Evolutionary conservation across 2,888 invertebrate species (phyloP).

Genomic region (Apamea monoglypha): DNA sequence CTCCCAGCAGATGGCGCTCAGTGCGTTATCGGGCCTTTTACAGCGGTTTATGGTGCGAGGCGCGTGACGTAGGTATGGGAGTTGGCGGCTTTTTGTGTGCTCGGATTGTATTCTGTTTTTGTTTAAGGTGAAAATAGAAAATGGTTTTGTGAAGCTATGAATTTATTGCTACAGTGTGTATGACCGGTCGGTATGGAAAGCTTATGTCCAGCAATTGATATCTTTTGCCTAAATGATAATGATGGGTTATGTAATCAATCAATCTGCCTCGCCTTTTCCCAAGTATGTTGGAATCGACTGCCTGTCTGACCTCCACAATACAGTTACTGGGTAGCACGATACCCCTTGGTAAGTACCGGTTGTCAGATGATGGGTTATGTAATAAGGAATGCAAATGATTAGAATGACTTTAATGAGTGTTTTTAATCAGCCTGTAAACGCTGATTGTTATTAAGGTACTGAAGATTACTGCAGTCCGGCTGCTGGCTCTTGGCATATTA

Average conservation of each 20-base stretch:
- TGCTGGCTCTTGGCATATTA: neutral
- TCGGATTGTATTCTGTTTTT: neutral
- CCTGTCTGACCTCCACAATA: neutral
- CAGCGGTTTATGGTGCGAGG: constrained; percentile 4
- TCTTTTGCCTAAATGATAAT: neutral
- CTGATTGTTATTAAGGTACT: neutral
- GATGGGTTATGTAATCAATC: neutral
- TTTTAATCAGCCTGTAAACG: neutral
- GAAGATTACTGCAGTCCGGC: neutral
- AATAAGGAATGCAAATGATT: neutral
- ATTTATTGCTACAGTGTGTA: neutral
- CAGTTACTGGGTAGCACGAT: neutral
- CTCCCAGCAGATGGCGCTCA: constrained; percentile 41
- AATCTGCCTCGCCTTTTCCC: neutral
- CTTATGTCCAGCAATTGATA: neutral
- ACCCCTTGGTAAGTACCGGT: neutral
- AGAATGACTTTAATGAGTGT: neutral
- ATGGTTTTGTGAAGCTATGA: neutral
- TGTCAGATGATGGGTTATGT: neutral
- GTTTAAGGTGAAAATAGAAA: neutral
- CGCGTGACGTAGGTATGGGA: constrained; percentile 7
- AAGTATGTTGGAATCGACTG: neutral
- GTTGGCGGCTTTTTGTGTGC: neutral
- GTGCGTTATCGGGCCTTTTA: constrained; percentile 11
- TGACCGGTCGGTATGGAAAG: neutral